Conservation (phyloP, 2,888 invertebrate species). For the Loripinus fragilis region DNA sequence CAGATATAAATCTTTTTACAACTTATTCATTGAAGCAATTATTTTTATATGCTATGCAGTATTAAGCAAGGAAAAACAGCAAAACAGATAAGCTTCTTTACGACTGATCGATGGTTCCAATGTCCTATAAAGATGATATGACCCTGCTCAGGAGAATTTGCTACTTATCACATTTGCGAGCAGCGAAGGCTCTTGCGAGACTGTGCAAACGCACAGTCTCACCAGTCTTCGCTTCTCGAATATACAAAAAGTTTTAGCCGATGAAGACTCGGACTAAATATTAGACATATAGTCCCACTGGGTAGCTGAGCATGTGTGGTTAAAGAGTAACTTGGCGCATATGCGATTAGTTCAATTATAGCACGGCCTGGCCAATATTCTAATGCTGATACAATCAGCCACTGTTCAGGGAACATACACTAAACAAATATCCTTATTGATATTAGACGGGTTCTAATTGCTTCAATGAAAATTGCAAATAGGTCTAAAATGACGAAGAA, state of each 20-base stretch:
- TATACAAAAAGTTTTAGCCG: too few species aligned
- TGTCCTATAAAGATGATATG: background rate
- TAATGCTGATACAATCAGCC: background rate
- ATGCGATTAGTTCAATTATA: too few species aligned
- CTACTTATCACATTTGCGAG: too few species aligned
- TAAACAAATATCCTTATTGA: background rate
- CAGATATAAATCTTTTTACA: background rate
- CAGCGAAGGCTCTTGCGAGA: too few species aligned
- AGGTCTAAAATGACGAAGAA: conserved; percentile 58
- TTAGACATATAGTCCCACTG: too few species aligned
- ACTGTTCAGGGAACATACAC: background rate
- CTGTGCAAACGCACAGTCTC: too few species aligned
- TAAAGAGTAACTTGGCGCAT: too few species aligned
- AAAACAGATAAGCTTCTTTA: background rate
- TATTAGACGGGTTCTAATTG: conserved; percentile 24
- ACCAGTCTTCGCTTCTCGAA: too few species aligned
- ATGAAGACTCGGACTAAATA: too few species aligned
- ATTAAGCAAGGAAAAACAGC: background rate
- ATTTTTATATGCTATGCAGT: background rate
- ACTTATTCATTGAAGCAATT: conserved; percentile 1
- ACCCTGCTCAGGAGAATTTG: too few species aligned
- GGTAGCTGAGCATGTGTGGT: too few species aligned
- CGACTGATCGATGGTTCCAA: background rate
- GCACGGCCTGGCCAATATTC: background rate
- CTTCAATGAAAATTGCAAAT: conserved; percentile 41